Conservation (phyloP, 64 coral and sea anemone species). For the Montipora foliosa region DNA sequence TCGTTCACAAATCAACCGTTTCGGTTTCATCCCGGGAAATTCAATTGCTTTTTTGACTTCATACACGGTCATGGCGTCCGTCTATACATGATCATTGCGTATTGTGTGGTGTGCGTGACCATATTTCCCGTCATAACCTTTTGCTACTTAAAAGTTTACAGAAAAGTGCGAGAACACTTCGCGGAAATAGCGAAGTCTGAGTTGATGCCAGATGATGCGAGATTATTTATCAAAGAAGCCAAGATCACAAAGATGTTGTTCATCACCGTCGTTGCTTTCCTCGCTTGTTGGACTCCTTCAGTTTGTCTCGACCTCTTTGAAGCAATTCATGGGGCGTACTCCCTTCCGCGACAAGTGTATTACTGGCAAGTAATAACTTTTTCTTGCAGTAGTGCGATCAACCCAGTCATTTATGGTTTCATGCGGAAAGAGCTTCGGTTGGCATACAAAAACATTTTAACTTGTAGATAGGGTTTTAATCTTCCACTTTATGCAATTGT, state of each 20-base stretch:
- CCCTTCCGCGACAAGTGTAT: slow-evolving; percentile 24
- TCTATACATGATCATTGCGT: background rate
- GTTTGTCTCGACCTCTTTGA: background rate
- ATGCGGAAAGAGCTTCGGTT: slow-evolving; percentile 17
- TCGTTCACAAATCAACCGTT: slow-evolving; percentile 6
- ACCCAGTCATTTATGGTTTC: slow-evolving; percentile 27
- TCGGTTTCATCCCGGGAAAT: slow-evolving; percentile 47
- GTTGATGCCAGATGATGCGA: background rate
- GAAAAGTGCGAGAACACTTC: slow-evolving; percentile 14
- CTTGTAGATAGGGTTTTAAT: background rate
- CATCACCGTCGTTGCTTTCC: background rate
- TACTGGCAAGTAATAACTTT: background rate
- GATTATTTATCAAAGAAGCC: slow-evolving; percentile 16
- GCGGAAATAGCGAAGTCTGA: slow-evolving; percentile 20
- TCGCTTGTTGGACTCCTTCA: slow-evolving; percentile 19
- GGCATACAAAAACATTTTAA: slow-evolving; percentile 18
- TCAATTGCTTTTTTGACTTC: slow-evolving; percentile 16
- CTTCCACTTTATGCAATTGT: background rate
- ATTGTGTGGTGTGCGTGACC: background rate
- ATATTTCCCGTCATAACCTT: slow-evolving; percentile 3
- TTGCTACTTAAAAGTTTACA: slow-evolving; percentile 37
- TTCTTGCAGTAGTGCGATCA: slow-evolving; percentile 3
- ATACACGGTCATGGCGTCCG: background rate
- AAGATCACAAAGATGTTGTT: slow-evolving; percentile 32
- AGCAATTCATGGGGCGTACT: background rate